Evolutionary conservation across 2,888 invertebrate species (phyloP), one percentile per base, ranked within the genome.

Genomic region (Rambutsinella grinnellia): DNA sequence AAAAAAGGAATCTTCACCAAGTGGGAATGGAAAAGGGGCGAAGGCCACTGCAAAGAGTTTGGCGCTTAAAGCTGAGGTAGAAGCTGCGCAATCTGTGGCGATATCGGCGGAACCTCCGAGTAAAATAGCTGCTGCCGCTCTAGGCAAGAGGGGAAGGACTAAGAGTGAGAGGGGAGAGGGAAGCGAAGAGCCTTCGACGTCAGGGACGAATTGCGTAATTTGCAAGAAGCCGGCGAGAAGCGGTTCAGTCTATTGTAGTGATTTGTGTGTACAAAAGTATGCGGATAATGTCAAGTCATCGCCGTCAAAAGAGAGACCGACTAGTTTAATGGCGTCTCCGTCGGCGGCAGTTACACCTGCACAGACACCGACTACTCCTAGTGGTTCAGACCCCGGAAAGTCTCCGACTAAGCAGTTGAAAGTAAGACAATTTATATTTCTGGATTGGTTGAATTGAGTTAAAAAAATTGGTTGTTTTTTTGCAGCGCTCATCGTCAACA

Each of bases 211-310:
- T 79, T 95, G 95, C 85, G 92, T 94, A 60, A 93, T 93, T 15
- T 95, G 95, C 86, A 93, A 93, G 85, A 91, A 92, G 84, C 88
- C 90, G 19, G 91, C 93, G 0, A 89, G 93, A n/a, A 89, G 89
- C n/a, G 93, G 92, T 85, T 93, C 94, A 66, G 93, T 95, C 83
- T 97, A 95, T 87, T 97, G 97, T 86, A 94, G 95, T 84, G 93
- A 95, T 85, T 90, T 91, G 36, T 97, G 97, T 86, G 94, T 96
- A 84, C 89, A 93, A 74, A 92, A 92, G 84, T 95, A 96, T 87
- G 94, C 94, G 84, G 44, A 78, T 85, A 51, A 68, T 78, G 27
- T 81, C 71, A 47, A 57, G n/a, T n/a, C 63, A 0, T 27, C 53
- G 23, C n/a, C 60, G 19, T 15, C 54, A 28, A 85, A 85, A 82